Evolutionary conservation across 1,140 invertebrate genomes (phyloP), one percentile per base, ranked within the genome.

Genomic region (Sycophaga agraensis): DNA sequence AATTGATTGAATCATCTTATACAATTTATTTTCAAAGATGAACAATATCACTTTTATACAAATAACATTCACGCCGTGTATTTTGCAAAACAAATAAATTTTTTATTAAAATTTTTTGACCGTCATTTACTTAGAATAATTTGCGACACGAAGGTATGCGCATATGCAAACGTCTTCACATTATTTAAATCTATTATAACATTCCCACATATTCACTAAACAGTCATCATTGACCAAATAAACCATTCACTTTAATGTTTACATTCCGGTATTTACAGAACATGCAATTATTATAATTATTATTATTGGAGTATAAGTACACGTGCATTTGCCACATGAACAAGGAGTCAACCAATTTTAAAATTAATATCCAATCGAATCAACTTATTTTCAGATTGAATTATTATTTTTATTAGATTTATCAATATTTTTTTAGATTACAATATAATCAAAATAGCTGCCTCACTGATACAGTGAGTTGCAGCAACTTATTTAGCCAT

Each of bases 381-480:
- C 6, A 59, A 59, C 37, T 49, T 46, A 35, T 46, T 43, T 28
- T 60, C 28, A 39, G 55, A 46, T 65, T 57, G 53, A 56, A 63
- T 56, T 43, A 50, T 63, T 58, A 43, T 51, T 51, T 58, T 64
- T 64, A 64, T 64, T 73, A 65, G 43, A 70, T 72, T 72, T 69
- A 71, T 74, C 73, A 76, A 74, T 79, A 76, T 70, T 77, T 70
- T 73, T 71, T 71, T 75, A 70, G 65, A 73, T 73, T 70, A 72
- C 66, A 73, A 61, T 73, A 70, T 73, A 72, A 66, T 62, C 68
- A 67, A 67, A 72, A 58, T 63, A 59, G 45, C 68, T 70, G 70
- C 68, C 75, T 77, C 78, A 78, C 79, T 81, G 77, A 81, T 81
- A 78, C 79, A 81, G 78, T 78, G 77, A 81, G 73, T 73, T 63